phyloP scores from a whole-genome alignment of 1,140 invertebrate genomes.

The Drosophila lowei region DNA sequence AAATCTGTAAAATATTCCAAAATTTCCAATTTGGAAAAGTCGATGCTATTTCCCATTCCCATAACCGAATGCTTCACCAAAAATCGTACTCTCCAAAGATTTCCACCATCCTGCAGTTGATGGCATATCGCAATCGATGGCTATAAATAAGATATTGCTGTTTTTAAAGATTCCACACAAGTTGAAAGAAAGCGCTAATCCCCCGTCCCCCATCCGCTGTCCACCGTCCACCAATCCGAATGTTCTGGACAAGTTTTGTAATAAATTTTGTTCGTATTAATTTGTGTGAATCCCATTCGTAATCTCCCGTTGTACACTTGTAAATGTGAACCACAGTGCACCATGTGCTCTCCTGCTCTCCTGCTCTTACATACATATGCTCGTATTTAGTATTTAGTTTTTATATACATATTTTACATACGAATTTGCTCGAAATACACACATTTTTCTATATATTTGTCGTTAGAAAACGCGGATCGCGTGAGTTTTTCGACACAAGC shows the following conservation, averaged over 20 bases:
- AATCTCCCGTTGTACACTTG: constrained; percentile 7
- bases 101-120: no score
- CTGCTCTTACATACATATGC: constrained; percentile 8
- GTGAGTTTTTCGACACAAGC: constrained; percentile 55
- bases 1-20: no score
- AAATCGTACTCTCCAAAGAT: no score
- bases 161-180: background rate
- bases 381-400: constrained; percentile 47
- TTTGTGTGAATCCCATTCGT: background rate
- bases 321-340: constrained; percentile 33
- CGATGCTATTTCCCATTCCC: no score
- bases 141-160: no score
- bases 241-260: constrained; percentile 23
- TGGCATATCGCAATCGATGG: no score
- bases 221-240: background rate
- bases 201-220: background rate
- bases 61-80: no score
- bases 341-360: constrained; percentile 10
- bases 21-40: no score
- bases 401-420: constrained; percentile 14
- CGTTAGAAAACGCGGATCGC: constrained; percentile 59
- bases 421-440: constrained; percentile 22
- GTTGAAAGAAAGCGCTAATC: constrained; percentile 33
- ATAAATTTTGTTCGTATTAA: constrained; percentile 22
- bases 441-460: constrained; percentile 29